Evolutionary conservation across 2,113 vertebrate species (phyloP), one percentile per base, ranked within the genome.

Genomic region (Phodopus roborovskii): DNA sequence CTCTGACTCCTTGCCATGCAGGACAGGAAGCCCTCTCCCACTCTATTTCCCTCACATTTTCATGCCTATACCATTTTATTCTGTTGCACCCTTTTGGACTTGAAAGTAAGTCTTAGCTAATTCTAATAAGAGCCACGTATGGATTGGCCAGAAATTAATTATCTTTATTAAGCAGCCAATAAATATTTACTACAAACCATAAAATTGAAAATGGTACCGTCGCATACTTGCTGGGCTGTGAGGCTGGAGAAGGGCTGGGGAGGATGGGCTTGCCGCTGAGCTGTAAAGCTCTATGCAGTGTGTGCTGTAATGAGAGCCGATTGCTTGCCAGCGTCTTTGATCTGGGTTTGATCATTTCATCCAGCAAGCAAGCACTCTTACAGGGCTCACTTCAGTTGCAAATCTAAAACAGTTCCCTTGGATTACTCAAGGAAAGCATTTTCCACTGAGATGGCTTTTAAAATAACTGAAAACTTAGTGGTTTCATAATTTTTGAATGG

Each of bases 151-250:
- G 93, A 88, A 90, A 85, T 88, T 94, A 90, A 96, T 92, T 93
- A 75, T 85, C 53, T 95, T 96, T 96, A 90, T 94, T 92, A 94
- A 96, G 45, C 24, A 96, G 97, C 90, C 96, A 90, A 95, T 97
- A 95, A 90, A 94, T 97, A 96, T 93, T 97, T 96, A 93, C 96
- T 78, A 42, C 36, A 60, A 71, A 81, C 90, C 71, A 26, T 77
- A 84, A 89, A 94, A 94, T 81, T 93, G 92, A 71, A 90, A 95
- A 53, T 6, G 0, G 48, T n/a, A 22, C 62, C 62, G 53, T 90
- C 10, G 42, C 71, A 7, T 6, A n/a, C 12, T 9, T 42, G 75
- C 62, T 19, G 26, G 74, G 78, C 85, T 3, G 30, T 0, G 7
- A 64, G 93, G 58, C 45, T 22, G 17, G 83, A 7, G 86, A 12